Base-by-base conservation (phyloP, 2,113 vertebrate genomes). In the Proteles cristata region DNA sequence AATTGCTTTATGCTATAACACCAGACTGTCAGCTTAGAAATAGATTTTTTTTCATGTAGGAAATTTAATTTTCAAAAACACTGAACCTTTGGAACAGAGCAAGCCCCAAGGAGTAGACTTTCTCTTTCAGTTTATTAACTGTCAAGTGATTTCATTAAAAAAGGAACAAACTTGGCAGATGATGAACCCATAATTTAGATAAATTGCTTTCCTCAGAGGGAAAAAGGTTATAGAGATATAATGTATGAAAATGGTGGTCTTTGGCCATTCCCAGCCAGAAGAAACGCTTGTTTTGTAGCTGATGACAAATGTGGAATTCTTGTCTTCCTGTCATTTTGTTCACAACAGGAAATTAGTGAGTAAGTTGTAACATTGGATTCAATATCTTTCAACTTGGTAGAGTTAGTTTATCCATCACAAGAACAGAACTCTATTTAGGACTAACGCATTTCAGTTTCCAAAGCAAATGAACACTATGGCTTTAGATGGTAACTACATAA, bases 61-160 rank as follows among this genome's bases (percentile, higher is more conserved):
- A 98, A 97, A 95, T 93, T 73, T 73, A 98, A 97, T 53, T 97
- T 98, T 97, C 4, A 17, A 39, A 97, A 97, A 96, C 7, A 61
- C 50, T 65, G 26, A 93, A 92, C 88, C 89, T 98, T 89, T 97
- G 26, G 48, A 97, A 95, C 65, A 55, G 77, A 97, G 58, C 48
- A 39, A 48, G 48, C 86, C 87, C 94, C 88, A 93, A 94, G 68
- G 48, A 97, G 80, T 91, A 94, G 86, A 94, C 55, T 94, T 80
- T 97, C 63, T 11, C 66, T 73, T 98, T 97, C 93, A 83, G 79
- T 83, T 97, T 98, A 97, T 97, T 97, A 93, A 93, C 96, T 96
- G 83, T 92, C 91, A 96, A 98, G 93, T 76, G 82, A 96, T 97
- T 98, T 98, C 85, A 95, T 95, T 95, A 79, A 93, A 97, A 97